Evolutionary conservation across 2,888 invertebrate species (phyloP).

Genomic region (Octonoba sinensis): DNA sequence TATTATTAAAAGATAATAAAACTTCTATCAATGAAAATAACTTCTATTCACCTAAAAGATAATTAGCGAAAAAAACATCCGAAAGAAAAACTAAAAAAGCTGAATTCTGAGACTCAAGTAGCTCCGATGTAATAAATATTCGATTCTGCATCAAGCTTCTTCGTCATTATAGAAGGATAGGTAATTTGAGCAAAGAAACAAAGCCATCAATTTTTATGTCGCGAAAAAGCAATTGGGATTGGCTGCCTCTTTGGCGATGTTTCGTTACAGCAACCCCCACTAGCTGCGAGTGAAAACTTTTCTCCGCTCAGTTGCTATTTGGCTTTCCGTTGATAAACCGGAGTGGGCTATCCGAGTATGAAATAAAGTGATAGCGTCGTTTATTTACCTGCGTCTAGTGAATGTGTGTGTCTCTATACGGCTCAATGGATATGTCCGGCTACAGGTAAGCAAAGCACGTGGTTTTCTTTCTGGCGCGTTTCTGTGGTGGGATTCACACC

Average conservation of each 20-base stretch:
- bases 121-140: no score
- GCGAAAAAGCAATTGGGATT: no score
- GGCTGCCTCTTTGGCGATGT: not conserved
- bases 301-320: constrained; percentile 19
- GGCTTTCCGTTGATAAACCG: constrained; percentile 6
- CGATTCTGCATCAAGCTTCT: no score
- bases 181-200: no score
- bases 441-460: constrained; percentile 61
- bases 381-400: constrained; percentile 23
- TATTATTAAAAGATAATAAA: no score
- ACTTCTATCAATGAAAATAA: no score
- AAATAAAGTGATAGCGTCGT: constrained; percentile 33
- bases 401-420: constrained; percentile 10
- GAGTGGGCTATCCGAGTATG: constrained; percentile 15
- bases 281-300: constrained; percentile 24
- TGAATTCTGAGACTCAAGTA: no score
- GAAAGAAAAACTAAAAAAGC: no score
- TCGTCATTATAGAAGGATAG: no score
- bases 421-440: constrained; percentile 55
- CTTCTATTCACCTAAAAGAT: no score
- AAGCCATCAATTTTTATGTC: no score
- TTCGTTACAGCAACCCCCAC: constrained; percentile 29
- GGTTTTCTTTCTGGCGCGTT: constrained; percentile 32
- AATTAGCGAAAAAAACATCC: no score
- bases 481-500: constrained; percentile 22